Evolutionary conservation across 2,113 vertebrate species (phyloP).

Genomic region (Halcyon senegalensis): DNA sequence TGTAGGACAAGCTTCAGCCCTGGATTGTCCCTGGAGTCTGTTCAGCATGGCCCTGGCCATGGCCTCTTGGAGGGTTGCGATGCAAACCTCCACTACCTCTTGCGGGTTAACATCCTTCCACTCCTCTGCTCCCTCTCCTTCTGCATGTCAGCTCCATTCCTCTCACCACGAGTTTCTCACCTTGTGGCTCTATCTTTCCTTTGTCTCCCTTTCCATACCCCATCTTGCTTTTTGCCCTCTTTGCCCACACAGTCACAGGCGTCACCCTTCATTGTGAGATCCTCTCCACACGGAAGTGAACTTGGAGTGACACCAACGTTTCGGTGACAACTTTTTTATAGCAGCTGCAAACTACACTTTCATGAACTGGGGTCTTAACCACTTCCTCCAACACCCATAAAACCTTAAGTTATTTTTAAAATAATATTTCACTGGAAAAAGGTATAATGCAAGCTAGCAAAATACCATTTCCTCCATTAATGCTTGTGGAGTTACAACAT

Average conservation of each 20-base stretch:
- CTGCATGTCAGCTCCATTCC: not conserved
- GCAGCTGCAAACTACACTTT: not conserved
- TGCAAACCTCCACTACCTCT: not conserved
- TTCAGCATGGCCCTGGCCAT: not conserved
- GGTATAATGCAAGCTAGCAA: not conserved
- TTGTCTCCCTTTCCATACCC: not conserved
- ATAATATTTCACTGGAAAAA: not conserved
- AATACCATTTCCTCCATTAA: not conserved
- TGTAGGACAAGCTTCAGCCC: not conserved
- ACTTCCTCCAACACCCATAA: not conserved
- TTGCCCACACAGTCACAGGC: not conserved
- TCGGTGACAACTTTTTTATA: not conserved
- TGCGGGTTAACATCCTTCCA: not conserved
- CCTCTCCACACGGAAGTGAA: not conserved
- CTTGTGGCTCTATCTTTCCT: not conserved
- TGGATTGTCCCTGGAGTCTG: not conserved
- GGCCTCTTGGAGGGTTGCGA: not conserved
- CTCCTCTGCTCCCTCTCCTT: not conserved
- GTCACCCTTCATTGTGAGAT: accelerated
- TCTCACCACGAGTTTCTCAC: not conserved
- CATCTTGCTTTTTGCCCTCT: not conserved
- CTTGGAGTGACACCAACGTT: accelerated
- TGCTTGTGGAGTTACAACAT: not conserved
- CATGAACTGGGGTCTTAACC: not conserved
- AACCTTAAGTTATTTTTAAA: not conserved